Percentiles rank a stretch among this genome's conserved stretches.
phyloP scores from a whole-genome alignment of 2,797 vertebrate genomes.

The Spizella passerina region DNA sequence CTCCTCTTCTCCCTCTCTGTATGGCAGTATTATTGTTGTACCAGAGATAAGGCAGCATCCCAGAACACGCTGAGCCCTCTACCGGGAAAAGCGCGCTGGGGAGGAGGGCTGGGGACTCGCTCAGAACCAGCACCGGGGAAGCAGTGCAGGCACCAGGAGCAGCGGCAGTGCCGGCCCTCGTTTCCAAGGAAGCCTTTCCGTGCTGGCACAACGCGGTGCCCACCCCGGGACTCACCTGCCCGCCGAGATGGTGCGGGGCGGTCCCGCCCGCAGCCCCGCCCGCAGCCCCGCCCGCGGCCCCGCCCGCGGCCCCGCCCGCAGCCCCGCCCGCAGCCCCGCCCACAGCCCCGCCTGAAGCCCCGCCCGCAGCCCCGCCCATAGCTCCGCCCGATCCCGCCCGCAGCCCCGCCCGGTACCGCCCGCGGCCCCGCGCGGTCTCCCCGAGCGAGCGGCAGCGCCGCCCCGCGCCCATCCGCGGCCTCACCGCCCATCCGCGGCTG shows the following conservation, averaged over 20 bases:
- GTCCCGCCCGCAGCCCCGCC: not conserved
- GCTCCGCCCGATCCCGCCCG: not conserved
- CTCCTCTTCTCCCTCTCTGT: not conserved
- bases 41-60: not conserved
- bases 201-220: not conserved
- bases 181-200: fast-evolving
- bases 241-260: not conserved
- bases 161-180: fast-evolving
- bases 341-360: no score
- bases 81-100: not conserved
- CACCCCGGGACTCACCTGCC: not conserved
- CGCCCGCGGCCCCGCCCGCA: not conserved
- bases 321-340: no score
- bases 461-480: not conserved
- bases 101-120: not conserved
- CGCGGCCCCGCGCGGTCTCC: not conserved
- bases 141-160: not conserved
- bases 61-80: not conserved
- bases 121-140: not conserved
- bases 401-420: not conserved
- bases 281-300: not conserved
- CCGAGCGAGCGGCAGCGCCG: not conserved
- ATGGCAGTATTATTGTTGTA: fast-evolving
- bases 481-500: no score
- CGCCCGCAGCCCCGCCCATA: not conserved